Percentiles rank a stretch among this genome's conserved stretches.
phyloP scores from a whole-genome alignment of 2,113 vertebrate genomes.

The Salvelinus namaycush region DNA sequence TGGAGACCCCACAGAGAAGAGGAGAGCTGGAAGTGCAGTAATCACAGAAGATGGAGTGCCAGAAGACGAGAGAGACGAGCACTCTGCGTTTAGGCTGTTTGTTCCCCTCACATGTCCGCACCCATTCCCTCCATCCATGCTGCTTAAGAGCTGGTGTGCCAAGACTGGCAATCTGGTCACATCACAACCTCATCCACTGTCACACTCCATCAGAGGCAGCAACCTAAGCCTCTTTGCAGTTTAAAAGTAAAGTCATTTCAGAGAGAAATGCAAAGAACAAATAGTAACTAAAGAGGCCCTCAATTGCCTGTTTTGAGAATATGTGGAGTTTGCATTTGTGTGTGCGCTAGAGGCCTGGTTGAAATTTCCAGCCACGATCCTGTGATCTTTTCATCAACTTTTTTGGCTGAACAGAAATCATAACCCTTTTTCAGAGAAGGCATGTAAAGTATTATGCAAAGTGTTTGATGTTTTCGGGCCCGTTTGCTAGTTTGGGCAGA shows the following conservation, averaged over 20 bases:
- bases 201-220: slow-evolving; percentile 3
- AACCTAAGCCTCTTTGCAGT: not conserved
- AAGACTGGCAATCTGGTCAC: slow-evolving; percentile 3
- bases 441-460: not conserved
- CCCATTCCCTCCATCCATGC: not conserved
- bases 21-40: not conserved
- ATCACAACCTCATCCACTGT: not conserved
- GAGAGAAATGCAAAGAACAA: not conserved
- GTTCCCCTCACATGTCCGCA: not conserved
- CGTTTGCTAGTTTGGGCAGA: not conserved
- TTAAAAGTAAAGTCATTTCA: not conserved
- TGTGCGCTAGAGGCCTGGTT: not conserved
- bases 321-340: not conserved
- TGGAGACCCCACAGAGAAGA: not conserved
- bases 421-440: not conserved
- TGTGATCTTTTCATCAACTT: not conserved
- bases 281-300: not conserved
- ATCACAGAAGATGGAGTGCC: not conserved
- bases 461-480: not conserved
- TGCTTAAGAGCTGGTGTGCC: not conserved
- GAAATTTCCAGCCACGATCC: too few species aligned
- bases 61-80: not conserved
- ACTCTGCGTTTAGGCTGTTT: not conserved
- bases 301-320: not conserved
- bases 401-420: not conserved